Conservation (phyloP, 1,140 invertebrate species). For the Schlechtendalia chinensis region DNA sequence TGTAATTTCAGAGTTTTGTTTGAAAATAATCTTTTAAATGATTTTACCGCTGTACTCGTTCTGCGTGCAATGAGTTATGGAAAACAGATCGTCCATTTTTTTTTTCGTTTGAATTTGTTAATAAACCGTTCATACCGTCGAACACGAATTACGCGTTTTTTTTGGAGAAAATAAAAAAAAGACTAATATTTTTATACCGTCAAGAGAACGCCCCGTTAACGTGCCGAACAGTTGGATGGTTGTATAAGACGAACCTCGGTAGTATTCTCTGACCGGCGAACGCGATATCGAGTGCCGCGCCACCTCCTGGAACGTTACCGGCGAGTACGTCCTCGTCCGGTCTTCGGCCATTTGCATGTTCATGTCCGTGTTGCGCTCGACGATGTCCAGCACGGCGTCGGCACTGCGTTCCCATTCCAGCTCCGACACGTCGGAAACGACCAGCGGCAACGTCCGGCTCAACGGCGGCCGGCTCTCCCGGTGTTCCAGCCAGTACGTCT, state of each 20-base stretch:
- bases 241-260: slow-evolving; percentile 25
- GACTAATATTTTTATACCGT: too few species aligned
- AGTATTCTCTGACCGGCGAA: slow-evolving; percentile 60
- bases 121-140: too few species aligned
- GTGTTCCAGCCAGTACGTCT: slow-evolving; percentile 85
- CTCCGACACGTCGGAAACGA: background rate
- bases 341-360: slow-evolving; percentile 59
- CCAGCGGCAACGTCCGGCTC: slow-evolving; percentile 57
- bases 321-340: slow-evolving; percentile 69
- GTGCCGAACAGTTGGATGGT: too few species aligned
- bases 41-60: too few species aligned
- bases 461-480: slow-evolving; percentile 63
- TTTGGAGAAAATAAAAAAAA: too few species aligned
- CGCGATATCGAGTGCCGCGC: slow-evolving; percentile 71
- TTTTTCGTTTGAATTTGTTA: too few species aligned
- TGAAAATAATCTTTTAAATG: too few species aligned
- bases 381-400: slow-evolving; percentile 53
- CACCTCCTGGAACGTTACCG: slow-evolving; percentile 80
- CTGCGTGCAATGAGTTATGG: too few species aligned
- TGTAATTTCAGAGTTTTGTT: too few species aligned
- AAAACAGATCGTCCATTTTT: too few species aligned
- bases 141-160: too few species aligned
- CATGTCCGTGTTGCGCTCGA: slow-evolving; percentile 54
- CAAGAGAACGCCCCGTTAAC: too few species aligned
- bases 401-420: slow-evolving; percentile 57